A percentile compares a stretch with the other conserved stretches of the same genome.
Evolutionary conservation across 2,888 invertebrate species (phyloP).

Genomic region (Rhagonycha fulva): DNA sequence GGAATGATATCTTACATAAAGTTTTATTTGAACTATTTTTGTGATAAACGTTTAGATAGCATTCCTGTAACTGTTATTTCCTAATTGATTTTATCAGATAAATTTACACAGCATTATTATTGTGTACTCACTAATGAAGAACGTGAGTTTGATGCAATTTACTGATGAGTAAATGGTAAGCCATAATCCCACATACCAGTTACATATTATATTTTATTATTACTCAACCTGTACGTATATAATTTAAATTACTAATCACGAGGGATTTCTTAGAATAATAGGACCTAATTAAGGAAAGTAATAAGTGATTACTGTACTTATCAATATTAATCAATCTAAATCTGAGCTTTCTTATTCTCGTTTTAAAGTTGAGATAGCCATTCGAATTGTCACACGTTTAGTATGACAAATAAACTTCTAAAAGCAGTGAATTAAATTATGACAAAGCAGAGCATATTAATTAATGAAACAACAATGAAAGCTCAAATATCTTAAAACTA

Average conservation of each 20-base stretch:
- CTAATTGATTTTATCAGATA: not conserved
- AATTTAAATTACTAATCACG: not conserved
- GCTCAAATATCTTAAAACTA: no score
- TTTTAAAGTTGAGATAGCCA: no score
- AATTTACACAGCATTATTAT: not conserved
- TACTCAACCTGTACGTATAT: not conserved
- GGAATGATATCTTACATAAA: not conserved
- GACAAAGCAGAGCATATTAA: no score
- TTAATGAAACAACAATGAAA: no score
- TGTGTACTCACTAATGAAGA: not conserved
- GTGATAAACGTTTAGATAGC: not conserved
- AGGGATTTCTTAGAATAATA: not conserved
- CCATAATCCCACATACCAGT: not conserved
- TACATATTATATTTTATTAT: not conserved
- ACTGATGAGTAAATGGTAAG: not conserved
- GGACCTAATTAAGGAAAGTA: not conserved
- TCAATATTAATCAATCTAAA: no score
- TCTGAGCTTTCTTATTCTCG: no score
- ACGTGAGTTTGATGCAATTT: not conserved
- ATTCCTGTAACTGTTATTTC: not conserved
- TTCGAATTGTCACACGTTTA: no score
- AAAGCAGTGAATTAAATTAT: no score
- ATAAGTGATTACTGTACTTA: no score
- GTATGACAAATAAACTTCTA: no score
- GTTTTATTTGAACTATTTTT: not conserved